These are phyloP conservation scores for Ianthella basta DNA, from an alignment of 37 sponge, comb jelly and placozoan species.

Conservation along the genomic window DNA sequence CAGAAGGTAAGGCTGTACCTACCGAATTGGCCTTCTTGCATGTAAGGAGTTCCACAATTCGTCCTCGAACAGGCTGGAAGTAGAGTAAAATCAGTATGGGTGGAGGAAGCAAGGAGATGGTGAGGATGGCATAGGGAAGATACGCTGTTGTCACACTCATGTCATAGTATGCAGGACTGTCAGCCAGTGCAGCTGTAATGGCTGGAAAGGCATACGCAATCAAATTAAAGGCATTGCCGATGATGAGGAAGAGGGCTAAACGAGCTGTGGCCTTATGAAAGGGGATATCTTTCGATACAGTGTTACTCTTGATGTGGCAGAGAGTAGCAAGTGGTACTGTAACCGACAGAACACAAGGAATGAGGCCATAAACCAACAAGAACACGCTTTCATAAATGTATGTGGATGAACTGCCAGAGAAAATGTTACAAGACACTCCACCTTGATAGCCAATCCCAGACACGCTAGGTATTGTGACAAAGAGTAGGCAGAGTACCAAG, in stretches of 20 bases:
- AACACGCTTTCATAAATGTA: background rate
- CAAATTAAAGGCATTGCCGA: background rate
- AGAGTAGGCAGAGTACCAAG: background rate
- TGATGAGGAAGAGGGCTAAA: background rate
- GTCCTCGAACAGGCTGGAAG: background rate
- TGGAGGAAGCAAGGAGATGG: background rate
- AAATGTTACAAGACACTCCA: background rate
- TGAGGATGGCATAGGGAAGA: background rate
- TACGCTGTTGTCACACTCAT: background rate
- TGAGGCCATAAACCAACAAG: background rate
- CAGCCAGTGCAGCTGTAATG: background rate
- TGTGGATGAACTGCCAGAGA: background rate
- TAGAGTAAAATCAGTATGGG: background rate
- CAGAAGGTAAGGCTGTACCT: too few relatives aligned
- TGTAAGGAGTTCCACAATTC: too few relatives aligned
- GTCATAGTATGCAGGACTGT: background rate
- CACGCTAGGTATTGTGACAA: background rate
- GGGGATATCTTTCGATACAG: background rate
- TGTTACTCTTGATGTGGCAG: background rate
- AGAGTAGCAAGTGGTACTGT: background rate
- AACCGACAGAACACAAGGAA: background rate
- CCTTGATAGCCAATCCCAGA: background rate
- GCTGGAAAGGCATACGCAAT: background rate
- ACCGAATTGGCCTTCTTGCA: too few relatives aligned
- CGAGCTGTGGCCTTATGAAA: background rate